Base-by-base conservation (phyloP, 2,113 vertebrate species). In the Erythrocercus mccallii region DNA sequence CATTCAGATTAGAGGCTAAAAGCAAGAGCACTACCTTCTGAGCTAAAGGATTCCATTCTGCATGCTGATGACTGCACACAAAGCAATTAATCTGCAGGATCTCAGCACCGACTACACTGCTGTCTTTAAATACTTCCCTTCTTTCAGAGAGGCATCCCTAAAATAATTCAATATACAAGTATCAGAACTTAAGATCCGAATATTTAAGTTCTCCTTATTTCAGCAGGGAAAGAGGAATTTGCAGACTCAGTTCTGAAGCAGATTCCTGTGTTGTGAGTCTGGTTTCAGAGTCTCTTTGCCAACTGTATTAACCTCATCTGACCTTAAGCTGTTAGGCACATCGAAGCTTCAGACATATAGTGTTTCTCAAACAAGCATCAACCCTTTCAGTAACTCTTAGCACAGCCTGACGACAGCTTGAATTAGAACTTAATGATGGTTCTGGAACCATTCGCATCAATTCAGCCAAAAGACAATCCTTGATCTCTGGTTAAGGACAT, bases 291-390 rank as follows among this genome's bases (percentile, higher is more conserved):
- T 68, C 24, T 6, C 28, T 92, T 73, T 69, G 27, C 37, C 38
- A 25, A 3, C 45, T 28, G 19, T 47, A 64, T 71, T 56, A 76
- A 76, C 66, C 51, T 74, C 9, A 3, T 11, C 38, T 66, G 38
- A 96, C 35, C n/a, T 42, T 30, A 38, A 44, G 12, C 62, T 42
- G 30, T 20, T 5, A 9, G 24, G 56, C 35, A 61, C 23, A 28
- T 3, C 4, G 7, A 31, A 64, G 40, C 60, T 50, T 45, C 25
- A 1, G 38, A 38, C 2, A 15, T 0, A 12, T 0, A 12, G 17
- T 1, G 23, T 38, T 24, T n/a, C 51, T 48, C 61, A 65, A 56
- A 35, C 3, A 66, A 16, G 15, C 40, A 23, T 15, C 48, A 84
- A 24, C 14, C 27, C 35, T 76, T 31, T 18, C 18, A 30, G 38